Percentiles rank a stretch among this genome's conserved stretches.
Conservation (phyloP, 2,113 vertebrate genomes). For the Ammodytes marinus region DNA sequence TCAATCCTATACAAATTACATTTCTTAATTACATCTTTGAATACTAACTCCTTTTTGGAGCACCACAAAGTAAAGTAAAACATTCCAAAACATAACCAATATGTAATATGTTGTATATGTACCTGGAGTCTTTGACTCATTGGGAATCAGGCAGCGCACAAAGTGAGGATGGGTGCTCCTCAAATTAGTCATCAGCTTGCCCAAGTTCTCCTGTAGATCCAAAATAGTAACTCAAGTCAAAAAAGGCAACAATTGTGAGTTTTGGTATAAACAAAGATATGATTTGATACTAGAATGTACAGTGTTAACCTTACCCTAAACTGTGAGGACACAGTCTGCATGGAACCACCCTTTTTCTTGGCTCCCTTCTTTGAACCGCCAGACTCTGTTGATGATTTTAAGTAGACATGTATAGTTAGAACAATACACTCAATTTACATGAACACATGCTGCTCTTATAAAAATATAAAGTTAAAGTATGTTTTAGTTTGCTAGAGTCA, state of each 20-base stretch:
- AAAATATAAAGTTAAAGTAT: not conserved
- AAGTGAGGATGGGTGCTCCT: constrained; percentile 77
- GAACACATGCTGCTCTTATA: not conserved
- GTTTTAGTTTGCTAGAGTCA: not conserved
- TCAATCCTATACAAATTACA: constrained; percentile 48
- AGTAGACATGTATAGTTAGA: not conserved
- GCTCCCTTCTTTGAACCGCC: constrained; percentile 65
- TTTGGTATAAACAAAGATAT: not conserved
- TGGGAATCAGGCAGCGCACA: constrained; percentile 76
- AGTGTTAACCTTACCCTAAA: constrained; percentile 63
- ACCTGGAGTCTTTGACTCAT: constrained; percentile 75
- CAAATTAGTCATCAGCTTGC: constrained; percentile 76
- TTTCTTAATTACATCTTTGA: not conserved
- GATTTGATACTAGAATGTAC: not conserved
- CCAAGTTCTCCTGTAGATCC: constrained; percentile 68
- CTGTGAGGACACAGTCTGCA: constrained; percentile 79
- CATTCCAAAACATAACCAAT: not conserved
- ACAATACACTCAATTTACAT: not conserved
- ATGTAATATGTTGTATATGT: not conserved
- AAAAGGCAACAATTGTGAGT: not conserved
- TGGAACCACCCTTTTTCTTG: constrained; percentile 79
- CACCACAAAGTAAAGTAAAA: not conserved
- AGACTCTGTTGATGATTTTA: not conserved
- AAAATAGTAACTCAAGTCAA: not conserved
- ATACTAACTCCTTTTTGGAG: not conserved